These are phyloP conservation scores for Sebastes schlegelii DNA, from an alignment of 2,113 vertebrate species.

Conservation along the genomic window DNA sequence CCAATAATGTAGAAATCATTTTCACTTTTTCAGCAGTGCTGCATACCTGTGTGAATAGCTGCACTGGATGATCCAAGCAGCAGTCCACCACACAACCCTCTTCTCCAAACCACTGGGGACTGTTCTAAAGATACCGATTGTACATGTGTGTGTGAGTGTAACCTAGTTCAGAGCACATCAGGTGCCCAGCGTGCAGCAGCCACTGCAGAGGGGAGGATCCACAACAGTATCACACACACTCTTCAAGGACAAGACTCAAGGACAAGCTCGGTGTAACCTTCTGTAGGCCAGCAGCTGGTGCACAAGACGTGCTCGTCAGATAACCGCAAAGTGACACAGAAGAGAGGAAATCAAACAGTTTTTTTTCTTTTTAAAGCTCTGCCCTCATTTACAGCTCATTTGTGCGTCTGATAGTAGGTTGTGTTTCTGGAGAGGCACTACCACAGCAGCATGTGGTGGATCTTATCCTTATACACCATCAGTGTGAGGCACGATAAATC, in stretches of 20 bases:
- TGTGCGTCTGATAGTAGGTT: not conserved
- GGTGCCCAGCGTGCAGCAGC: constrained; percentile 73
- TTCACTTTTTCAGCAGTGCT: not conserved
- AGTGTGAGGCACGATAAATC: not conserved
- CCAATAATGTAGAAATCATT: constrained; percentile 1
- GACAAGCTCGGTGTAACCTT: constrained; percentile 57
- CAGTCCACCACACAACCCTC: constrained; percentile 26
- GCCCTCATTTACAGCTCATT: constrained; percentile 11
- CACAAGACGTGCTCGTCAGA: not conserved
- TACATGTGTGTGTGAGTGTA: constrained; percentile 21
- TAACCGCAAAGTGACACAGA: not conserved
- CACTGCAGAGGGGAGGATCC: constrained; percentile 80
- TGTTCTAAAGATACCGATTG: constrained; percentile 65
- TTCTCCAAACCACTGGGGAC: constrained; percentile 32
- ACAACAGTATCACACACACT: constrained; percentile 43
- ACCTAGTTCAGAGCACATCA: constrained; percentile 74
- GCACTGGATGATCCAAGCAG: constrained; percentile 28
- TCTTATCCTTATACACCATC: not conserved
- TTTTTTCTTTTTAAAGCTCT: not conserved
- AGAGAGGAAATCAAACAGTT: not conserved
- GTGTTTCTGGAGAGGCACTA: not conserved
- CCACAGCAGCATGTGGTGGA: not conserved
- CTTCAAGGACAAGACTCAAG: constrained; percentile 76
- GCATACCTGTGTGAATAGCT: constrained; percentile 31
- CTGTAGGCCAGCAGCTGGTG: constrained; percentile 41